These are phyloP conservation scores for Cochlearius cochlearius DNA, from an alignment of 2,113 vertebrate genomes.

Conservation along the genomic window DNA sequence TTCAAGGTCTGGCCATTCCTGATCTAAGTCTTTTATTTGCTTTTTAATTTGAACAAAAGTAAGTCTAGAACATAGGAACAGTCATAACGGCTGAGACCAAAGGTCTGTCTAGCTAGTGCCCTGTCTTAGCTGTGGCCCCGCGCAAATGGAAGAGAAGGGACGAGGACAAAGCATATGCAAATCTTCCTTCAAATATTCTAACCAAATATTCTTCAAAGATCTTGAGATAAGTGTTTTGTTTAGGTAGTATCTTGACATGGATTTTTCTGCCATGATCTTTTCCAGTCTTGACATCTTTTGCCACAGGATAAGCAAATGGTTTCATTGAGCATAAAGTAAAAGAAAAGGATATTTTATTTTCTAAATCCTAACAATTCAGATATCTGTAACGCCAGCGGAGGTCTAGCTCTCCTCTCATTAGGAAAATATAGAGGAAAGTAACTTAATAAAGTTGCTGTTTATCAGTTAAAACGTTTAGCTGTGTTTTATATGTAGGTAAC, in stretches of 20 bases:
- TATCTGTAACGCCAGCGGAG: background rate
- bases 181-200: background rate
- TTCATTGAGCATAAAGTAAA: background rate
- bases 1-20: background rate
- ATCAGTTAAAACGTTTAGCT: background rate
- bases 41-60: background rate
- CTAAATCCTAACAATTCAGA: background rate
- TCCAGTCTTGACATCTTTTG: background rate
- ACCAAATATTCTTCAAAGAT: background rate
- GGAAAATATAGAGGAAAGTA: background rate
- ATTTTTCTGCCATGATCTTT: background rate
- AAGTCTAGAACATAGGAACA: background rate
- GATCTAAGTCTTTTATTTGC: background rate
- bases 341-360: background rate
- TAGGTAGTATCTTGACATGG: background rate
- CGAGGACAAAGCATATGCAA: background rate
- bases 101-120: background rate
- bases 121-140: background rate
- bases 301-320: background rate
- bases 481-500: background rate
- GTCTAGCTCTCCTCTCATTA: background rate
- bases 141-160: background rate
- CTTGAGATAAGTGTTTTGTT: background rate
- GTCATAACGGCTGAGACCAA: background rate
- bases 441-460: background rate